These are phyloP conservation scores for Hyla sarda DNA, from an alignment of 2,113 vertebrate species.

Conservation along the genomic window DNA sequence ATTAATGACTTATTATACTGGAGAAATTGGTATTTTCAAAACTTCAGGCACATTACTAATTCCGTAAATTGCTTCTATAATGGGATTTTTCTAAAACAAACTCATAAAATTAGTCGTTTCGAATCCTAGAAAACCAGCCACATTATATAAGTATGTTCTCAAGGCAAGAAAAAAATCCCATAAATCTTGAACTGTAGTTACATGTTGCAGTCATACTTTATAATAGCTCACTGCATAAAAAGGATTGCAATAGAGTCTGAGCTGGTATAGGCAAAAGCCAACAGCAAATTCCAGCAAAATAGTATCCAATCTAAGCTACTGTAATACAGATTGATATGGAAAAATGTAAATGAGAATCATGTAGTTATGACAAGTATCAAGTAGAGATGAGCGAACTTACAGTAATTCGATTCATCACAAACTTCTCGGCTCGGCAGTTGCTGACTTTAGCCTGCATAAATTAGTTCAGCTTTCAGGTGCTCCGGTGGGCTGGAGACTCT, in stretches of 20 bases:
- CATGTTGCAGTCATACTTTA: background rate
- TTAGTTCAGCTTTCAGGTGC: too few relatives aligned
- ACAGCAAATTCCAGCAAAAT: background rate
- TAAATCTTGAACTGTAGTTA: background rate
- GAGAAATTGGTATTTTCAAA: constrained; percentile 28
- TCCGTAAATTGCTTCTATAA: constrained; percentile 42
- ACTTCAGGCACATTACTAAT: constrained; percentile 37
- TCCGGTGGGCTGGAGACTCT: too few relatives aligned
- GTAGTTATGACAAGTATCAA: background rate
- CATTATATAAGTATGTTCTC: constrained; percentile 1
- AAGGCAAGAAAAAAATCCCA: background rate
- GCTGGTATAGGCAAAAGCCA: background rate
- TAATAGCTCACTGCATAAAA: background rate
- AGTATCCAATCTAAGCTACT: background rate
- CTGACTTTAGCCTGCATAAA: too few relatives aligned
- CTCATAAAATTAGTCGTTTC: constrained; percentile 17
- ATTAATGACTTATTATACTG: constrained; percentile 27
- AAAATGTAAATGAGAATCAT: background rate
- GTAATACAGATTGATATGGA: too few relatives aligned
- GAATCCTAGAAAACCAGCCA: background rate
- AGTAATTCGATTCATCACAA: too few relatives aligned
- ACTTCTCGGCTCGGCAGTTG: too few relatives aligned
- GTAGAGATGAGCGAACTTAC: too few relatives aligned
- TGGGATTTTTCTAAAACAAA: constrained; percentile 44
- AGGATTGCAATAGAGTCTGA: background rate